These are phyloP conservation scores for Nemurella pictetii DNA, from an alignment of 2,888 invertebrate species.

Conservation along the genomic window DNA sequence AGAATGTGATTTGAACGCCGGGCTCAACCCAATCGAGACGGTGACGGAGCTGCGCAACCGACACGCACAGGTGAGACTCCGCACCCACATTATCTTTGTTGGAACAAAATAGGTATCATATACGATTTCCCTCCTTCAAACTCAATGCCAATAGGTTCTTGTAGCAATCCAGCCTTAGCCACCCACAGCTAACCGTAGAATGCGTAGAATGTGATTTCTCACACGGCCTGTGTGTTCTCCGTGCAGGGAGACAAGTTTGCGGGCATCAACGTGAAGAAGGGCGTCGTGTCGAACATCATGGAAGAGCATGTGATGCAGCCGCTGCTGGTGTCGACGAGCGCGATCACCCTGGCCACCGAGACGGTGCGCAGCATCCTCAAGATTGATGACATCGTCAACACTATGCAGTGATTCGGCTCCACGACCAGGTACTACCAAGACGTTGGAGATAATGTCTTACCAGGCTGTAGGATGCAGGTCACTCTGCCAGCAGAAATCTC, in stretches of 20 bases:
- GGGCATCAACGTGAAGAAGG: slow-evolving; percentile 93
- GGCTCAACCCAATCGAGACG: slow-evolving; percentile 90
- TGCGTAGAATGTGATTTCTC: neutral
- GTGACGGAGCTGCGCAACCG: slow-evolving; percentile 95
- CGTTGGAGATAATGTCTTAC: too few species aligned
- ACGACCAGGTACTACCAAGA: too few species aligned
- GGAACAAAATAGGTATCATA: too few species aligned
- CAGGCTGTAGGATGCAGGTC: too few species aligned
- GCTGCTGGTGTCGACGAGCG: slow-evolving; percentile 90
- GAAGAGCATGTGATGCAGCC: slow-evolving; percentile 98
- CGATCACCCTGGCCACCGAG: slow-evolving; percentile 92
- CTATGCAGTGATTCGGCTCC: slow-evolving; percentile 3
- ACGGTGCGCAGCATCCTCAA: slow-evolving; percentile 97
- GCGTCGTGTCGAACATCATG: slow-evolving; percentile 73
- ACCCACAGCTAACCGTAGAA: too few species aligned
- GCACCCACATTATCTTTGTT: too few species aligned
- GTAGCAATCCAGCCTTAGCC: too few species aligned
- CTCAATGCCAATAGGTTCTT: too few species aligned
- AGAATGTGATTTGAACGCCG: slow-evolving; percentile 65
- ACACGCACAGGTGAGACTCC: slow-evolving; percentile 63
- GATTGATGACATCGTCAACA: slow-evolving; percentile 93
- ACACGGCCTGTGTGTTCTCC: neutral
- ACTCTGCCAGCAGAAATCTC: too few species aligned
- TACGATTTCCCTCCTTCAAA: too few species aligned
- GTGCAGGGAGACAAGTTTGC: slow-evolving; percentile 80